These are phyloP conservation scores for Eledone cirrhosa DNA, from an alignment of 2,888 invertebrate species.

Conservation along the genomic window DNA sequence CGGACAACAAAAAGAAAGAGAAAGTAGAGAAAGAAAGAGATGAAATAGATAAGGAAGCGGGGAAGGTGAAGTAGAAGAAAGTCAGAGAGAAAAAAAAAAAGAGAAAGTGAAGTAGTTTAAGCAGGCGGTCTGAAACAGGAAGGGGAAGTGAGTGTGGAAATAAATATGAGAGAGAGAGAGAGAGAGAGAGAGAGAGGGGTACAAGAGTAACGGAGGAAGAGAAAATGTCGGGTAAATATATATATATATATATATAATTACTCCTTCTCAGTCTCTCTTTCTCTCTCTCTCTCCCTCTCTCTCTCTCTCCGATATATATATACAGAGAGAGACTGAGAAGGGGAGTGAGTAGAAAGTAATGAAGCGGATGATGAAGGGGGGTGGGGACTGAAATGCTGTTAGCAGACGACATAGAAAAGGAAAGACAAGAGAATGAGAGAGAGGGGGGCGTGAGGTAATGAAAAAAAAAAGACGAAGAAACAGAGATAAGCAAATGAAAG, in stretches of 20 bases:
- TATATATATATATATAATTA: too few species aligned
- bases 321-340: background rate
- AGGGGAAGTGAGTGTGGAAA: background rate
- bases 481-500: background rate
- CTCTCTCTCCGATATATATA: background rate
- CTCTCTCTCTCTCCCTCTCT: too few species aligned
- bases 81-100: background rate
- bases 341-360: background rate
- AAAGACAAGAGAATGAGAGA: background rate
- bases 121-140: background rate
- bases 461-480: background rate
- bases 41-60: background rate
- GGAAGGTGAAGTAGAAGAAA: background rate
- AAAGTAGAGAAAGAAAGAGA: too few species aligned
- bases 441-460: background rate
- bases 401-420: background rate
- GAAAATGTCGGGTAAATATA: background rate
- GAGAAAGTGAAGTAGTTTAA: background rate
- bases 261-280: too few species aligned
- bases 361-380: background rate
- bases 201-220: background rate
- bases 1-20: too few species aligned
- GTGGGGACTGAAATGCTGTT: background rate
- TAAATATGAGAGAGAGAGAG: conserved; percentile 5
- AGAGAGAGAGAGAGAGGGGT: conserved; percentile 20